Conservation (phyloP, 2,888 invertebrate species). For the Limnephilus rhombicus region DNA sequence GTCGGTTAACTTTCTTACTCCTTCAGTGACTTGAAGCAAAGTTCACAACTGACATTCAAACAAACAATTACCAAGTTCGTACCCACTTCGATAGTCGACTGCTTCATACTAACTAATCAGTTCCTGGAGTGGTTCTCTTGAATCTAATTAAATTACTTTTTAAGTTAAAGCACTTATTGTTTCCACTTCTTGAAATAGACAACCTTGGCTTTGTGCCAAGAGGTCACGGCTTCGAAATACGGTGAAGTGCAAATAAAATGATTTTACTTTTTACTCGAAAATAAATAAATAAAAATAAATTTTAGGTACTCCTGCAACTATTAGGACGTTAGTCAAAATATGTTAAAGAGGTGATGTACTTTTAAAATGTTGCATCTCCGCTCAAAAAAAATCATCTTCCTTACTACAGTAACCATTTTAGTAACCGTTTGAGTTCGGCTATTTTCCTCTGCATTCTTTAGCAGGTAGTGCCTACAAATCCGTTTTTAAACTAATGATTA, state of each 20-base stretch:
- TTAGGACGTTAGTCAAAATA: no score
- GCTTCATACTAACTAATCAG: constrained; percentile 5
- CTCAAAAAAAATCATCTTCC: no score
- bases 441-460: no score
- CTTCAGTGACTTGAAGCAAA: background rate
- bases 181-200: background rate
- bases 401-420: no score
- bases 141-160: background rate
- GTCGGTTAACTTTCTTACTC: constrained; percentile 10
- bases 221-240: background rate
- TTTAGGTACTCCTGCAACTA: no score
- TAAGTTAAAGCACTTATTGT: background rate
- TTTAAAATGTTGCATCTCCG: no score
- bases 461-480: no score
- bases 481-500: no score
- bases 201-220: background rate
- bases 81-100: constrained; percentile 3
- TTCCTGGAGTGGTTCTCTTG: background rate
- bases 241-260: background rate
- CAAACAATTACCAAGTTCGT: constrained; percentile 50
- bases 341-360: no score
- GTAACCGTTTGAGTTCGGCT: no score
- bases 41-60: constrained; percentile 46
- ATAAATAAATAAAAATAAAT: no score
- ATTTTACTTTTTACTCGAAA: no score